phyloP scores from a whole-genome alignment of 1,140 invertebrate genomes.

The Drosophila tropicalis region DNA sequence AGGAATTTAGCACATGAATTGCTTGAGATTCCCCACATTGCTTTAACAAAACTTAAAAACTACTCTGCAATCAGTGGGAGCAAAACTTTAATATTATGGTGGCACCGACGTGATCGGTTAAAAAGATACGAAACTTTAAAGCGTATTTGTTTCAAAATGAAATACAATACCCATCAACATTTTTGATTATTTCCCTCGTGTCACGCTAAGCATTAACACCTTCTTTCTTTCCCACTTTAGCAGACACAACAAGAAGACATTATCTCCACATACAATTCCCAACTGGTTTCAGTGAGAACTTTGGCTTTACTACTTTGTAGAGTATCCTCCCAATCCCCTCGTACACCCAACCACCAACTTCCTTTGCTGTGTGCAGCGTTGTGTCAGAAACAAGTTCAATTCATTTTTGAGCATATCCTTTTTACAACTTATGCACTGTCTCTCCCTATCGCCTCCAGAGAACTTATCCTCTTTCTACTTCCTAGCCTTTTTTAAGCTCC shows the following conservation, averaged over 20 bases:
- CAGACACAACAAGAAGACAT: not conserved
- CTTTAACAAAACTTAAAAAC: too few relatives aligned
- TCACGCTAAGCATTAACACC: conserved; percentile 7
- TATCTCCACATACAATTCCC: conserved; percentile 1
- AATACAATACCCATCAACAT: not conserved
- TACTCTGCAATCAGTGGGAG: too few relatives aligned
- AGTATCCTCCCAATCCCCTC: not conserved
- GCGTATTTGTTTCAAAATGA: not conserved
- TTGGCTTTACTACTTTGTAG: not conserved
- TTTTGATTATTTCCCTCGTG: not conserved
- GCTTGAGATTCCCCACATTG: too few relatives aligned
- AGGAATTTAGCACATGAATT: too few relatives aligned
- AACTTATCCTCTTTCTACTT: not conserved
- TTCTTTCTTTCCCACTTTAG: not conserved
- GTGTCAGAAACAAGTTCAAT: conserved; percentile 70
- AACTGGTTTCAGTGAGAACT: not conserved
- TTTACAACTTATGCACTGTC: conserved; percentile 48
- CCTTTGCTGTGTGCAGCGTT: conserved; percentile 9
- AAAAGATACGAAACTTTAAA: not conserved
- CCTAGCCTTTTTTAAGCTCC: conserved; percentile 18
- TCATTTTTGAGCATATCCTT: conserved; percentile 75
- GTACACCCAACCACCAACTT: not conserved
- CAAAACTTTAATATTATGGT: too few relatives aligned
- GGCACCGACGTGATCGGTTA: too few relatives aligned
- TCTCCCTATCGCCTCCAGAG: conserved; percentile 12